phyloP scores from a whole-genome alignment of 2,113 vertebrate genomes.

The Sebastes fasciatus region DNA sequence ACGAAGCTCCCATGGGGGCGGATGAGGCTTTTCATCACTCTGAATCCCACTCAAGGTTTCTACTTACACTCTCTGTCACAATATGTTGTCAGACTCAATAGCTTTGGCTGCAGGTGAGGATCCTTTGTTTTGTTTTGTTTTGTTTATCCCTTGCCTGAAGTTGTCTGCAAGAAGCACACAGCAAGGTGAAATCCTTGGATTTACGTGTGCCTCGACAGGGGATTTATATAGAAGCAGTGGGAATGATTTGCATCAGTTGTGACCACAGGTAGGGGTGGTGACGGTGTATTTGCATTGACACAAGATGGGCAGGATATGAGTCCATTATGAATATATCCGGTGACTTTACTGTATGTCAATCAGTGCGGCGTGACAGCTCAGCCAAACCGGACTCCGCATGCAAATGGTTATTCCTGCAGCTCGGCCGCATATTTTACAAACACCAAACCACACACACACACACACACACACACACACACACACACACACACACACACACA shows the following conservation, averaged over 20 bases:
- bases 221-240: slow-evolving; percentile 52
- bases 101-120: slow-evolving; percentile 43
- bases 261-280: slow-evolving; percentile 55
- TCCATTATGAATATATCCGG: slow-evolving; percentile 30
- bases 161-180: slow-evolving; percentile 18
- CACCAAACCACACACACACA: slow-evolving; percentile 38
- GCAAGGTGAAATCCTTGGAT: slow-evolving; percentile 47
- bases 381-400: slow-evolving; percentile 44
- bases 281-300: slow-evolving; percentile 63
- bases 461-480: slow-evolving; percentile 27
- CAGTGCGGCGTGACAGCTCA: slow-evolving; percentile 37
- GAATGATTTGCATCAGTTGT: slow-evolving; percentile 69
- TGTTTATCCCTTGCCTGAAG: slow-evolving; percentile 53
- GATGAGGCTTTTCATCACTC: slow-evolving; percentile 29
- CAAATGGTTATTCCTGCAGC: slow-evolving; percentile 64
- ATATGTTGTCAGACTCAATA: slow-evolving; percentile 38
- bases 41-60: slow-evolving; percentile 28
- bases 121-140: slow-evolving; percentile 49
- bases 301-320: slow-evolving; percentile 3
- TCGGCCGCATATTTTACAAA: slow-evolving; percentile 67
- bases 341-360: slow-evolving; percentile 55
- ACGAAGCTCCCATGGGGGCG: slow-evolving; percentile 15
- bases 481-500: slow-evolving; percentile 21
- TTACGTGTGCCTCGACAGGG: slow-evolving; percentile 3
- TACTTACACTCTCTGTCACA: slow-evolving; percentile 18